Base-by-base conservation (phyloP, 2,113 vertebrate genomes). In the Gobius niger region DNA sequence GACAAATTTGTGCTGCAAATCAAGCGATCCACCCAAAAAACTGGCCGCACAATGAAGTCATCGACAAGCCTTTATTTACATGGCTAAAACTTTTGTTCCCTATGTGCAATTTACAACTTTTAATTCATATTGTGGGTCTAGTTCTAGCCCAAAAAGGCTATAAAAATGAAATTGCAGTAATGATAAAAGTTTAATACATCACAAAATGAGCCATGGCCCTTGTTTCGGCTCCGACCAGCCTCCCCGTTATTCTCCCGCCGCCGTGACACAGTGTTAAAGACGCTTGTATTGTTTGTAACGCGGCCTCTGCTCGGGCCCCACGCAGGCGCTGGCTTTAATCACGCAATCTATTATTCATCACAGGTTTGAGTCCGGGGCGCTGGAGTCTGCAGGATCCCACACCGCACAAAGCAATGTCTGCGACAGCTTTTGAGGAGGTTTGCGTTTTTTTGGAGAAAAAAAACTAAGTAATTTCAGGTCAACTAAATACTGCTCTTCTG, bases 331-430 rank as follows among this genome's bases (percentile, higher is more conserved):
- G 72, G 70, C 78, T 88, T 89, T 87, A 87, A 88, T 89, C 88
- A 84, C 82, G 75, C 85, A 78, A 76, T 91, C 85, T 89, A 88
- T 89, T 87, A 87, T 89, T 82, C 74, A 88, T 85, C 82, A 76
- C 82, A 76, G 80, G 82, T 71, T 85, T 77, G 77, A 52, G 51
- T 52, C 73, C 86, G 88, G 79, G 53, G 73, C 83, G 78, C 70
- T 87, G 87, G 81, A 82, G 82, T 85, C 73, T 85, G 86, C 86
- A 89, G 85, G 12, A 78, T 74, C 59, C 80, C 78, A 59, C 52
- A 75, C 49, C 73, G 60, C 49, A 68, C 76, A 82, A 80, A 62
- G 19, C 24, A 4, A 34, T 3, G 24, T 24, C 24, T n/a, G n/a
- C n/a, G n/a, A n/a, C n/a, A n/a, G n/a, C n/a, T 24, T 34, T 34